Evolutionary conservation across 2,113 vertebrate species (phyloP).

Genomic region (Apodemus sylvaticus): DNA sequence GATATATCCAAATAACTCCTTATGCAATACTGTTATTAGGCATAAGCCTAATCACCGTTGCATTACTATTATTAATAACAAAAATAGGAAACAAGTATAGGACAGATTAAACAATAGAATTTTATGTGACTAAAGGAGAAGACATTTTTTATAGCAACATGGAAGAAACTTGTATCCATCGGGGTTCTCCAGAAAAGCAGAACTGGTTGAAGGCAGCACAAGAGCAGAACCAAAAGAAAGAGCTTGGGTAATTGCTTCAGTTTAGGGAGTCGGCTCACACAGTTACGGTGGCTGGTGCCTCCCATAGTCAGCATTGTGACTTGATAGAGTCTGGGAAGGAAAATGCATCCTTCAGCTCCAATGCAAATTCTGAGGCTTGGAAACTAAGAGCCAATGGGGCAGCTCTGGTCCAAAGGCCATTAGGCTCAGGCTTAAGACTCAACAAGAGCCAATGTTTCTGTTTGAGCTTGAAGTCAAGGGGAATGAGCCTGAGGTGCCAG

Average conservation of each 20-base stretch:
- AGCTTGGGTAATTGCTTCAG: not conserved
- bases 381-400: not conserved
- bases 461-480: not conserved
- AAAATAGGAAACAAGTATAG: conserved; percentile 23
- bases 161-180: not conserved
- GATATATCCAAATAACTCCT: not conserved
- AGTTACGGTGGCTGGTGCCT: not conserved
- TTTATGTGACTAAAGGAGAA: not conserved
- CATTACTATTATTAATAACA: not conserved
- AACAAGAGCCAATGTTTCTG: not conserved
- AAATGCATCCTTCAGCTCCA: not conserved
- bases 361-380: not conserved
- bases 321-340: not conserved
- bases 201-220: not conserved
- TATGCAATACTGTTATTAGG: not conserved
- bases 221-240: not conserved
- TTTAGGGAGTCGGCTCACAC: not conserved
- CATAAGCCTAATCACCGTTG: not conserved
- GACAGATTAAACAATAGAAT: not conserved
- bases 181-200: conserved; percentile 24
- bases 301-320: not conserved
- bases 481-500: not conserved
- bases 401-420: not conserved
- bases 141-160: not conserved
- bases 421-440: not conserved